Evolutionary conservation across 2,888 invertebrate species (phyloP).

Genomic region (Lasioglossum malachurum): DNA sequence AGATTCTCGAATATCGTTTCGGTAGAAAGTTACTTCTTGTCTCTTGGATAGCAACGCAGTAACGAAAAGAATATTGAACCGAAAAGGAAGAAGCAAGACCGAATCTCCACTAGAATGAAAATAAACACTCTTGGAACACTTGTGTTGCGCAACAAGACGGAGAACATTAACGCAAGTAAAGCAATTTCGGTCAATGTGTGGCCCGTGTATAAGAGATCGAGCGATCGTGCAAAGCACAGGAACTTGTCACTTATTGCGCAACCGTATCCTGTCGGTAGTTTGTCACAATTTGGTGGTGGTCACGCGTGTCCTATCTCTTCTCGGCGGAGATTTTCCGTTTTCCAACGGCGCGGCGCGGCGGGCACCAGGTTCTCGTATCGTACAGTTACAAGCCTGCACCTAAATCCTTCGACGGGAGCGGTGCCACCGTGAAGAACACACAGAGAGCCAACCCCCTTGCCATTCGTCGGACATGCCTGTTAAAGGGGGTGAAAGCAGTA

Average conservation of each 20-base stretch:
- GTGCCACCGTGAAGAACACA: conserved; percentile 69
- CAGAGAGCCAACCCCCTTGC: conserved; percentile 56
- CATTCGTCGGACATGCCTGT: conserved; percentile 56
- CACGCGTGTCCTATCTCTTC: conserved; percentile 16
- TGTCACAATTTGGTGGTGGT: conserved; percentile 52
- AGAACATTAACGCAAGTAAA: conserved; percentile 48
- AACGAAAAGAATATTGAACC: background rate
- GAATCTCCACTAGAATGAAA: background rate
- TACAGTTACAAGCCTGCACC: conserved; percentile 63
- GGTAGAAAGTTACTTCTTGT: background rate
- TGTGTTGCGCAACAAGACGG: conserved; percentile 28
- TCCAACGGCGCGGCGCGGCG: background rate
- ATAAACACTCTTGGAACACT: conserved; percentile 35
- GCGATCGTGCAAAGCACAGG: conserved; percentile 74
- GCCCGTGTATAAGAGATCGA: conserved; percentile 78
- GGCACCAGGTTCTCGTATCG: conserved; percentile 56
- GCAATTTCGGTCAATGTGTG: conserved; percentile 68
- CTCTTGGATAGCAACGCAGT: background rate
- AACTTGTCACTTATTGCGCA: conserved; percentile 81
- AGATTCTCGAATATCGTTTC: background rate
- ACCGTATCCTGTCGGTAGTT: conserved; percentile 69
- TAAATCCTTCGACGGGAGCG: conserved; percentile 73
- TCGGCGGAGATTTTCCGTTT: conserved; percentile 4
- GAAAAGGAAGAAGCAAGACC: too few relatives aligned
- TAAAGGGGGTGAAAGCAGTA: conserved; percentile 70